A percentile compares a stretch with the other conserved stretches of the same genome.
Conservation (phyloP, 2,888 invertebrate species). For the Myopa tessellatipennis region DNA sequence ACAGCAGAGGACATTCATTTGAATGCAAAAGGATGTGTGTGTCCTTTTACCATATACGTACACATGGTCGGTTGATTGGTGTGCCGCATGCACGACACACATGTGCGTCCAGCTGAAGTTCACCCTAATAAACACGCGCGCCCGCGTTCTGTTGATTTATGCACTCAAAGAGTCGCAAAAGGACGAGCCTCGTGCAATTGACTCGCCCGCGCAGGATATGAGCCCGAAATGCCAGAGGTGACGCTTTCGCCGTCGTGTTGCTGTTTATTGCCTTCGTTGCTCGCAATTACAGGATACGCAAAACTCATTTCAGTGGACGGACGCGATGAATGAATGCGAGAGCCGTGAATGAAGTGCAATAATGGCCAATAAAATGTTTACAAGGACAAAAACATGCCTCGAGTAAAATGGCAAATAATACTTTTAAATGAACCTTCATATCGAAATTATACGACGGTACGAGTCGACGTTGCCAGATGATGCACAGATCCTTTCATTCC, state of each 20-base stretch:
- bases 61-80: not conserved
- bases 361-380: slow-evolving; percentile 36
- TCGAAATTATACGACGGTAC: not conserved
- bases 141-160: slow-evolving; percentile 10
- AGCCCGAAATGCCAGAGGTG: slow-evolving; percentile 35
- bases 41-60: not conserved
- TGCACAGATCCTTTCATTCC: not conserved
- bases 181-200: slow-evolving; percentile 15
- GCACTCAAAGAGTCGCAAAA: not conserved
- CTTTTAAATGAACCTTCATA: not conserved
- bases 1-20: not conserved
- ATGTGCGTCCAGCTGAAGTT: slow-evolving; percentile 15
- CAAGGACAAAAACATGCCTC: slow-evolving; percentile 1
- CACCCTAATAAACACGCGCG: slow-evolving; percentile 28
- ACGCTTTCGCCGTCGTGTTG: not conserved
- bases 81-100: slow-evolving; percentile 43
- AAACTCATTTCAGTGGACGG: slow-evolving; percentile 17
- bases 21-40: slow-evolving; percentile 34
- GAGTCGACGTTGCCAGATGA: not conserved
- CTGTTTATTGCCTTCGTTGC: slow-evolving; percentile 1
- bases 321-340: not conserved
- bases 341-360: slow-evolving; percentile 31
- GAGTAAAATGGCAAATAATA: not conserved
- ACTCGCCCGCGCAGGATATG: slow-evolving; percentile 33
- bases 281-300: not conserved